phyloP scores from a whole-genome alignment of 2,113 vertebrate species.

The Pterocles gutturalis region DNA sequence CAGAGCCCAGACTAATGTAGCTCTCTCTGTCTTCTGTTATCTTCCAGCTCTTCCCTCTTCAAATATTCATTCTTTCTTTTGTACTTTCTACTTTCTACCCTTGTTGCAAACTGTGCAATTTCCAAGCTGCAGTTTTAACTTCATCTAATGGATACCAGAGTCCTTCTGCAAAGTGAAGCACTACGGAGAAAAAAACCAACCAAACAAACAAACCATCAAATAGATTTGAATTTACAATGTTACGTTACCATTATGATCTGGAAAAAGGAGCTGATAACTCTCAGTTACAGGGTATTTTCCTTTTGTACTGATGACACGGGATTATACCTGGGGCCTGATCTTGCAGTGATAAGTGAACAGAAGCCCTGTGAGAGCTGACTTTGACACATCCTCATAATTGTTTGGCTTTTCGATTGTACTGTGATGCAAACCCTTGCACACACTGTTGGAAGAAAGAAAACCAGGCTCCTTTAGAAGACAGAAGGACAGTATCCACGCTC shows the following conservation, averaged over 20 bases:
- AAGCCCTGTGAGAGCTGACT: background rate
- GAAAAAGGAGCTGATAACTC: background rate
- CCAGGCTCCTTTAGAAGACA: constrained; percentile 41
- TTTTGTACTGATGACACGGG: background rate
- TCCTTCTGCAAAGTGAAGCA: background rate
- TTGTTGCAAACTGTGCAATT: background rate
- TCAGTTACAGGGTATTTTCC: background rate
- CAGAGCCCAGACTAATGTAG: background rate
- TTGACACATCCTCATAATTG: background rate
- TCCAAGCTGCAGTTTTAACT: background rate
- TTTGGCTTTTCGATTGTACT: background rate
- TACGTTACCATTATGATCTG: background rate
- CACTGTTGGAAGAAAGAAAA: background rate
- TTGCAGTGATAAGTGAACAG: background rate
- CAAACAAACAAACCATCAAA: background rate
- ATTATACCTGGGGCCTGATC: background rate
- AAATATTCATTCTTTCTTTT: background rate
- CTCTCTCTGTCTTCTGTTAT: background rate
- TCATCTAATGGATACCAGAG: background rate
- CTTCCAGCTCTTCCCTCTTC: background rate
- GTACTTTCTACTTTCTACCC: background rate
- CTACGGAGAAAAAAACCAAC: background rate
- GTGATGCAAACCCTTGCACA: background rate
- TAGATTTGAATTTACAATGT: background rate
- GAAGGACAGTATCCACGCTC: constrained; percentile 26